Evolutionary conservation across 2,113 vertebrate genomes (phyloP).

Genomic region (Pardalotus punctatus): DNA sequence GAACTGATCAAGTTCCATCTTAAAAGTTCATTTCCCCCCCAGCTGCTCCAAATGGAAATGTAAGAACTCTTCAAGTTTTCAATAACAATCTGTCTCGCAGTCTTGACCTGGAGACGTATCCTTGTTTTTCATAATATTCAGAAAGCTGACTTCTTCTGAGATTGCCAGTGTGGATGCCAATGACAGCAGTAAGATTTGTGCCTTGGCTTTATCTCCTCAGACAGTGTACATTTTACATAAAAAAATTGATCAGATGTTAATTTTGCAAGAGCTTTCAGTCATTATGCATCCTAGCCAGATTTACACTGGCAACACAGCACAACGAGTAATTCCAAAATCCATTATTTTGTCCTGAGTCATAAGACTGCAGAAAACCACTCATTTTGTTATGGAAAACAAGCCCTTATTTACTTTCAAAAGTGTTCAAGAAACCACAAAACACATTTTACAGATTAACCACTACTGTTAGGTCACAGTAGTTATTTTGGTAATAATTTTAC

Average conservation of each 20-base stretch:
- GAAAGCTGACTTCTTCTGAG: neutral
- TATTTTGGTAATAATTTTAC: neutral
- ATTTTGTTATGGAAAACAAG: constrained; percentile 53
- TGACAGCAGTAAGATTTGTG: neutral
- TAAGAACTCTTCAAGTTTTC: neutral
- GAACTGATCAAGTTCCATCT: neutral
- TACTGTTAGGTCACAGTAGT: neutral
- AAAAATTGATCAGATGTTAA: neutral
- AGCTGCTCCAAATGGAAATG: neutral
- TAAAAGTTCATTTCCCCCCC: neutral
- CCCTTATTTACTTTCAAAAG: constrained; percentile 19
- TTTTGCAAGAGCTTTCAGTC: constrained; percentile 39
- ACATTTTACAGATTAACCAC: constrained; percentile 32
- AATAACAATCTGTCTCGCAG: neutral
- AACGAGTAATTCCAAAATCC: constrained; percentile 42
- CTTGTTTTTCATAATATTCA: neutral
- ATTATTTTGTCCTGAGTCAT: constrained; percentile 62
- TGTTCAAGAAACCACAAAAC: constrained; percentile 22
- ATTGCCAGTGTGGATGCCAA: neutral
- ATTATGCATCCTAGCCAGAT: constrained; percentile 24
- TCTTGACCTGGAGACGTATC: constrained; percentile 1
- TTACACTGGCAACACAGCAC: constrained; percentile 37
- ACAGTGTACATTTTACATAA: neutral
- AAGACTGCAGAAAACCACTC: constrained; percentile 1
- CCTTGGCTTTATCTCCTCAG: neutral